Percentiles rank a stretch among this genome's conserved stretches.
Conservation (phyloP, 2,113 vertebrate genomes). For the Xiphophorus hellerii region DNA sequence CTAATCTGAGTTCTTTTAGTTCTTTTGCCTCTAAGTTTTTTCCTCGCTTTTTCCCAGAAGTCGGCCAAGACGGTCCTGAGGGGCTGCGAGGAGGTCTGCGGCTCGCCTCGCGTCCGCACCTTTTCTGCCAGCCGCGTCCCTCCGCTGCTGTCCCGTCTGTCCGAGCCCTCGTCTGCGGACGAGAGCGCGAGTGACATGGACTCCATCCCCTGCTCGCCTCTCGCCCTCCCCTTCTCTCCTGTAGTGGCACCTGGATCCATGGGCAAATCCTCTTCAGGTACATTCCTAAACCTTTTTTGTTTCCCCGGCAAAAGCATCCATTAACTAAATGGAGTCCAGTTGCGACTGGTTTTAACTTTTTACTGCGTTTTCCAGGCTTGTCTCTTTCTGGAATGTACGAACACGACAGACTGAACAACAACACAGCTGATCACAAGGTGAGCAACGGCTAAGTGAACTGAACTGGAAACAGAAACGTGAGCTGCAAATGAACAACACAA, state of each 20-base stretch:
- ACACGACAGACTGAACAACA: constrained; percentile 74
- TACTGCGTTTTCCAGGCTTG: constrained; percentile 78
- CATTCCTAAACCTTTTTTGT: background rate
- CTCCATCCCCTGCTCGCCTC: constrained; percentile 90
- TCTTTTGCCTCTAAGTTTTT: background rate
- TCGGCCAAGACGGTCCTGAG: constrained; percentile 91
- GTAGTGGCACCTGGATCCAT: constrained; percentile 49
- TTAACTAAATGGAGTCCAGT: too few relatives aligned
- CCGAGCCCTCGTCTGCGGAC: constrained; percentile 89
- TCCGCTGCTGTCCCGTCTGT: constrained; percentile 85
- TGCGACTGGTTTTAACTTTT: background rate
- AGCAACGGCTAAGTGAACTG: constrained; percentile 33
- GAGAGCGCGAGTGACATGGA: constrained; percentile 90
- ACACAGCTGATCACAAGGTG: constrained; percentile 85
- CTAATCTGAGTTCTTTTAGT: too few relatives aligned
- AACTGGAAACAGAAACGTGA: background rate
- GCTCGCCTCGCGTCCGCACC: constrained; percentile 88
- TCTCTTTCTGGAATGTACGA: constrained; percentile 85
- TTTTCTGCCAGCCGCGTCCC: constrained; percentile 84
- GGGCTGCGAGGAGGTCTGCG: constrained; percentile 93
- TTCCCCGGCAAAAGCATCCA: background rate
- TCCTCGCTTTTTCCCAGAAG: constrained; percentile 75
- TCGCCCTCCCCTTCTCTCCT: constrained; percentile 67
- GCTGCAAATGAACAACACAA: background rate
- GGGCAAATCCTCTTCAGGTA: constrained; percentile 73